Conservation (phyloP, 2,797 vertebrate genomes). For the Forpus xanthops region DNA sequence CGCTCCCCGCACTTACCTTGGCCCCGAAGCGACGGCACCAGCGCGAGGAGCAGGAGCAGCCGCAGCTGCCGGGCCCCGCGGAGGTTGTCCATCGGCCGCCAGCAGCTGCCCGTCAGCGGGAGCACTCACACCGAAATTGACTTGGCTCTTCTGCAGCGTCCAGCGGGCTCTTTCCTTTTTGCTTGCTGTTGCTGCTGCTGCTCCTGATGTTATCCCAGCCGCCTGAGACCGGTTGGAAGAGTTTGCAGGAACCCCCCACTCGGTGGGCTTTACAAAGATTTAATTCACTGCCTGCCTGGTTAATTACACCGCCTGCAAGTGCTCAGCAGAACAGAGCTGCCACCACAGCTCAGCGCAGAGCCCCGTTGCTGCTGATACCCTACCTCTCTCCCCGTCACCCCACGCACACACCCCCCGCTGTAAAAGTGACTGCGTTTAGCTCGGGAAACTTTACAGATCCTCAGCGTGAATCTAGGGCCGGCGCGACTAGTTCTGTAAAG, state of each 20-base stretch:
- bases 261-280: slow-evolving; percentile 35
- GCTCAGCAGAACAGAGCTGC: not conserved
- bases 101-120: not conserved
- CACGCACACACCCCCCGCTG: not conserved
- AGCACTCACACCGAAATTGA: not conserved
- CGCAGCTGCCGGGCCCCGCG: not conserved
- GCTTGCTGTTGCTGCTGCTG: not conserved
- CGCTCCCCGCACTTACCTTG: slow-evolving; percentile 31
- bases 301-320: slow-evolving; percentile 59
- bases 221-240: slow-evolving; percentile 28
- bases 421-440: not conserved
- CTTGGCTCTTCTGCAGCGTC: slow-evolving; percentile 9
- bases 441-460: slow-evolving; percentile 5
- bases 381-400: not conserved
- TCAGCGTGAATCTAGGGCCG: not conserved
- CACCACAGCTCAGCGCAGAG: not conserved
- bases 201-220: not conserved
- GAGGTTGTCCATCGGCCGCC: slow-evolving; percentile 33
- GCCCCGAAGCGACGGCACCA: not conserved
- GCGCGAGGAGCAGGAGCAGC: slow-evolving; percentile 14
- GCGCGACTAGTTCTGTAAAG: not conserved
- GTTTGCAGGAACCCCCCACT: not conserved
- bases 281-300: slow-evolving; percentile 35
- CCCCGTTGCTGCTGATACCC: not conserved
- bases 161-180: not conserved